Evolutionary conservation across 2,113 vertebrate genomes (phyloP).

Genomic region (Mastomys coucha): DNA sequence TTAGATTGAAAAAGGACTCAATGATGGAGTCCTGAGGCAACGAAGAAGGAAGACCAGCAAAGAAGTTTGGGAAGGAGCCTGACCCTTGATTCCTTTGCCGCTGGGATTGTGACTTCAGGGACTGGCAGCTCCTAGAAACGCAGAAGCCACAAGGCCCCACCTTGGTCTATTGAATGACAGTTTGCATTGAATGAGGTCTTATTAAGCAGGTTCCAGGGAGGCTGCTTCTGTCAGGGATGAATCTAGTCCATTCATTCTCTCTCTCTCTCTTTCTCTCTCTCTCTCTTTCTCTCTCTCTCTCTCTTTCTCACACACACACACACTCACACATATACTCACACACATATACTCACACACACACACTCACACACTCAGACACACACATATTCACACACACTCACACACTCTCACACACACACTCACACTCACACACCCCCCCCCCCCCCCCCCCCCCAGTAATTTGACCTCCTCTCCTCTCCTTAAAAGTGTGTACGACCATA

Average conservation of each 20-base stretch:
- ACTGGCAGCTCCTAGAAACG: background rate
- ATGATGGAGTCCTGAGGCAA: background rate
- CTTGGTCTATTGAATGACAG: background rate
- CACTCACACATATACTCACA: too few species aligned
- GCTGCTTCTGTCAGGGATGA: background rate
- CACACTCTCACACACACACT: background rate
- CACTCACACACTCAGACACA: background rate
- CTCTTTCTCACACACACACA: too few species aligned
- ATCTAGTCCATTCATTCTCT: background rate
- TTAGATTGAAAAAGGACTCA: background rate
- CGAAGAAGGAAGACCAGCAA: background rate
- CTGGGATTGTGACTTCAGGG: background rate
- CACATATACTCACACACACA: background rate
- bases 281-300: too few species aligned
- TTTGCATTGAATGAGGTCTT: background rate
- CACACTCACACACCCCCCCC: too few species aligned
- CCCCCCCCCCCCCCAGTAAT: too few species aligned
- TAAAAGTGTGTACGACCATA: background rate
- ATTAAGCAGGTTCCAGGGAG: background rate
- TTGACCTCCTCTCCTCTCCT: background rate
- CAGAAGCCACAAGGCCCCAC: background rate
- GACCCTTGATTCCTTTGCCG: background rate
- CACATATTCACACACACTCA: background rate
- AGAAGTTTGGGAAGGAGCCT: background rate
- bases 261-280: too few species aligned